A percentile compares a stretch with the other conserved stretches of the same genome.
Evolutionary conservation across 2,797 vertebrate genomes (phyloP).

Genomic region (Gymnoscopelus microlampas): DNA sequence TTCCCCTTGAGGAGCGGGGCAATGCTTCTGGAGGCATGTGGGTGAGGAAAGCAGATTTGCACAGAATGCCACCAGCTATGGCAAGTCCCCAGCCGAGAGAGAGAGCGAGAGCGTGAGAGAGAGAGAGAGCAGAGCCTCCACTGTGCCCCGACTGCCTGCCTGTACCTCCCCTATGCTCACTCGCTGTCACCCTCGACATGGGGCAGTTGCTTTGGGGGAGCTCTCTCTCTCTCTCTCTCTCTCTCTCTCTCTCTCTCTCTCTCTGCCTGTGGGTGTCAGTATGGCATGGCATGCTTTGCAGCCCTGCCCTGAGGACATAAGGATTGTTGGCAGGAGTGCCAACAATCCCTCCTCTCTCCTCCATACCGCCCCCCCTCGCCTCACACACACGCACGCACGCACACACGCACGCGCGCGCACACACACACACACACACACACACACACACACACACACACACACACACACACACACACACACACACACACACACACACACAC

Average conservation of each 20-base stretch:
- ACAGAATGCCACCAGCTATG: slow-evolving; percentile 71
- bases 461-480: too few species aligned
- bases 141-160: too few species aligned
- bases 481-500: too few species aligned
- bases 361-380: slow-evolving; percentile 31
- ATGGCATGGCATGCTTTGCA: slow-evolving; percentile 65
- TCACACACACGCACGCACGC: background rate
- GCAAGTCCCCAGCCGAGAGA: slow-evolving; percentile 60
- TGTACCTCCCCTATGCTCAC: too few species aligned
- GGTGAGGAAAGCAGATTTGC: slow-evolving; percentile 71
- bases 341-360: background rate
- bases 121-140: too few species aligned
- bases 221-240: too few species aligned
- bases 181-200: too few species aligned
- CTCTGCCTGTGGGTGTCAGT: slow-evolving; percentile 63
- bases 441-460: too few species aligned
- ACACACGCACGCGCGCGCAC: too few species aligned
- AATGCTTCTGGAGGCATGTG: slow-evolving; percentile 54
- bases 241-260: background rate
- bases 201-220: too few species aligned
- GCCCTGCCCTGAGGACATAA: slow-evolving; percentile 59
- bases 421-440: too few species aligned
- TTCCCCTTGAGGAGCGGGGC: slow-evolving; percentile 22
- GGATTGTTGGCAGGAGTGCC: slow-evolving; percentile 55
- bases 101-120: slow-evolving; percentile 7